These are phyloP conservation scores for Drosophila ogumai DNA, from an alignment of 1,140 invertebrate genomes.

Conservation along the genomic window DNA sequence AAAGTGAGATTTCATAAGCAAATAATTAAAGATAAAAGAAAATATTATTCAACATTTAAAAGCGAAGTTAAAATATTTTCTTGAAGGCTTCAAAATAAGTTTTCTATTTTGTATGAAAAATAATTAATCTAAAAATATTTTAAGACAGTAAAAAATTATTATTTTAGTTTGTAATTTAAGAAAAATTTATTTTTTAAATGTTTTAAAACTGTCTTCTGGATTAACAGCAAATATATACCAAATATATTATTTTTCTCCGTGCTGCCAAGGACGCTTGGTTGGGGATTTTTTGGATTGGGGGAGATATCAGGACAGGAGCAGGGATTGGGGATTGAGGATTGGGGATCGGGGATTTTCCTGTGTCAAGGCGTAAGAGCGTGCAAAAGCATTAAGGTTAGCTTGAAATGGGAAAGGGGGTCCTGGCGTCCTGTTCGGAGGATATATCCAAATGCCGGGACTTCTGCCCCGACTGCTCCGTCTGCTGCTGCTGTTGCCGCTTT, in stretches of 20 bases:
- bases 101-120: not conserved
- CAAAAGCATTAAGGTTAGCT: slow-evolving; percentile 49
- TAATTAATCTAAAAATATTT: not conserved
- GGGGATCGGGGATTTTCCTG: slow-evolving; percentile 38
- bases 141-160: not conserved
- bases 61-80: not conserved
- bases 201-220: not conserved
- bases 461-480: slow-evolving; percentile 8
- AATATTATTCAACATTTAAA: not conserved
- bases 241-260: not conserved
- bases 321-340: slow-evolving; percentile 23
- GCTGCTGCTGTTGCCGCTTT: slow-evolving; percentile 35
- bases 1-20: not conserved
- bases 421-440: slow-evolving; percentile 20
- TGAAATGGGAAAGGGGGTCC: not conserved
- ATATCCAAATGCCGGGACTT: slow-evolving; percentile 26
- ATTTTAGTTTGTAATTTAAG: not conserved
- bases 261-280: slow-evolving; percentile 32
- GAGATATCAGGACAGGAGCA: not conserved
- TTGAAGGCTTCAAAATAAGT: not conserved
- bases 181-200: not conserved
- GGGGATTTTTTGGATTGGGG: slow-evolving; percentile 1
- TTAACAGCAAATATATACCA: not conserved
- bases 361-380: slow-evolving; percentile 54
- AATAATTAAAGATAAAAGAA: not conserved